phyloP scores from a whole-genome alignment of 2,888 invertebrate genomes.

The Alloplasta piceator region DNA sequence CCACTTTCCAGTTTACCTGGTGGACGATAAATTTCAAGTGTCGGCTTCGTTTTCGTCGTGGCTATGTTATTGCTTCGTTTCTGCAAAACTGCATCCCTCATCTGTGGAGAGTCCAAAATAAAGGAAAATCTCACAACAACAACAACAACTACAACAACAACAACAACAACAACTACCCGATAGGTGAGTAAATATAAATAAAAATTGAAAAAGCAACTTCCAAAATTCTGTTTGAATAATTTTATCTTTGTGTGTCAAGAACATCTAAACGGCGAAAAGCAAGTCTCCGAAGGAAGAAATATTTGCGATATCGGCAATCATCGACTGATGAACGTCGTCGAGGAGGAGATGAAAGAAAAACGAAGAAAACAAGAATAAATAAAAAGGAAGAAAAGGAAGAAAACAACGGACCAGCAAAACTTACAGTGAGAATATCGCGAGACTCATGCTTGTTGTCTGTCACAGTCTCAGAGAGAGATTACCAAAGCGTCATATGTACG shows the following conservation, averaged over 20 bases:
- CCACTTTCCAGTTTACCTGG: constrained; percentile 87
- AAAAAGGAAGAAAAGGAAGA: constrained; percentile 15
- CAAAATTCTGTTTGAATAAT: background rate
- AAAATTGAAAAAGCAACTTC: background rate
- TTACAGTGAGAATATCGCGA: constrained; percentile 78
- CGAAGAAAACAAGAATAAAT: constrained; percentile 1
- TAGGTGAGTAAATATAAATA: background rate
- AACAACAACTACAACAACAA: constrained; percentile 14
- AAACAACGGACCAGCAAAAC: constrained; percentile 63
- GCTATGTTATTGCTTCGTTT: constrained; percentile 90
- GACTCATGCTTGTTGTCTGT: constrained; percentile 75
- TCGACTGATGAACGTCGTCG: background rate
- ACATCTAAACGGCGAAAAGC: background rate
- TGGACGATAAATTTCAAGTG: constrained; percentile 94
- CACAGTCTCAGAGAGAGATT: constrained; percentile 46
- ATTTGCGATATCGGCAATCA: background rate
- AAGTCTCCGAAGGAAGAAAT: background rate
- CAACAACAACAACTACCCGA: background rate
- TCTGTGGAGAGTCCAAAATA: constrained; percentile 72
- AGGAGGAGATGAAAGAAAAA: background rate
- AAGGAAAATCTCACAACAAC: background rate
- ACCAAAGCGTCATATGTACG: constrained; percentile 42
- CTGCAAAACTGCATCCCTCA: constrained; percentile 88
- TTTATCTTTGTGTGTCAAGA: background rate
- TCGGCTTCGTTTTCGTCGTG: constrained; percentile 89